These are phyloP conservation scores for Eupeodes latifasciatus DNA, from an alignment of 2,888 invertebrate genomes.

Conservation along the genomic window DNA sequence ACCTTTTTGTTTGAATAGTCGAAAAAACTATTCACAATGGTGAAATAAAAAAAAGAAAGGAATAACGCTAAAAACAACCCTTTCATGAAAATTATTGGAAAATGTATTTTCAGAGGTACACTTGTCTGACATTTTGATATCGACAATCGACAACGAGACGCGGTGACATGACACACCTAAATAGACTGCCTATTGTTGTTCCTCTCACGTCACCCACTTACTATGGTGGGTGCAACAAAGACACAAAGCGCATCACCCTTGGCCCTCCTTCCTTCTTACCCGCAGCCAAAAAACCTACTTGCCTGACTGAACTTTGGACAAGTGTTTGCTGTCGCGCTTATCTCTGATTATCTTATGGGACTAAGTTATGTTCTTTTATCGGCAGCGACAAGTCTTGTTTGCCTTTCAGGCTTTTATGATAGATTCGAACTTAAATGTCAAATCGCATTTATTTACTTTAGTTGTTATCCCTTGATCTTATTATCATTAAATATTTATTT, in stretches of 20 bases:
- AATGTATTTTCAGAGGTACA: conserved; percentile 4
- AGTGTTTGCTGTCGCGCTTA: conserved; percentile 62
- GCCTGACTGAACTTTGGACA: conserved; percentile 61
- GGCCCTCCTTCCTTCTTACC: neutral
- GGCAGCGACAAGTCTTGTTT: neutral
- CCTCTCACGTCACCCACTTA: conserved; percentile 34
- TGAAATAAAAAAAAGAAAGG: neutral
- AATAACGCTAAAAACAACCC: neutral
- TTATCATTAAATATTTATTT: conserved; percentile 32
- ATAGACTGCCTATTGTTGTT: conserved; percentile 53
- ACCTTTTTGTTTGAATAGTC: conserved; percentile 9
- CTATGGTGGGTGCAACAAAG: conserved; percentile 5
- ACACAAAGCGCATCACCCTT: conserved; percentile 7
- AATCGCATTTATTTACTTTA: conserved; percentile 14
- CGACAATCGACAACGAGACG: neutral
- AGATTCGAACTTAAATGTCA: neutral
- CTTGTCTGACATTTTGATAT: conserved; percentile 36
- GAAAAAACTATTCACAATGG: conserved; percentile 33
- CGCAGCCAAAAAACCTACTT: conserved; percentile 26
- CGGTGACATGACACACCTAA: conserved; percentile 42
- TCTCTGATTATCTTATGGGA: conserved; percentile 57
- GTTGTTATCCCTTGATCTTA: neutral
- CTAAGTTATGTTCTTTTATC: conserved; percentile 2
- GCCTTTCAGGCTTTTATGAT: neutral
- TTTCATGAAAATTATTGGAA: conserved; percentile 19